phyloP scores from a whole-genome alignment of 35 echinoderm and acorn worm genomes.

The Ophioderma brevispina region DNA sequence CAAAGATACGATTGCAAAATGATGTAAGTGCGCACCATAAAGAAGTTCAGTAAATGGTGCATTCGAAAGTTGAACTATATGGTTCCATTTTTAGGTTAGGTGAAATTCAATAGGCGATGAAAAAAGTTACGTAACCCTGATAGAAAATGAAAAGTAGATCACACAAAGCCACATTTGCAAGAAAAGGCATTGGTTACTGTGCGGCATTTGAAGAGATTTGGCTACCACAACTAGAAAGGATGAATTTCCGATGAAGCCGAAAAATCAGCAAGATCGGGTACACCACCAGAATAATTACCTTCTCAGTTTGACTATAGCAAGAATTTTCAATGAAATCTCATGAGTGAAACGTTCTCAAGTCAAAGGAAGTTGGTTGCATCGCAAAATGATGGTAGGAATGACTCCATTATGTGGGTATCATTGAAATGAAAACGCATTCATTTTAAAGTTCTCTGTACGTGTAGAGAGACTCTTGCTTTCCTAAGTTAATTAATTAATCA shows the following conservation, averaged over 20 bases:
- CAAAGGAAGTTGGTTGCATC: too few species aligned
- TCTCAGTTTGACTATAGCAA: conserved; percentile 16
- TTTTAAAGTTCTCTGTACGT: too few species aligned
- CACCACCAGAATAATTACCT: conserved; percentile 3
- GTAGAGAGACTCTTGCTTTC: too few species aligned
- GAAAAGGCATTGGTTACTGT: conserved; percentile 83
- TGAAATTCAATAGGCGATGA: conserved; percentile 49
- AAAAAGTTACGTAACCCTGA: conserved; percentile 77
- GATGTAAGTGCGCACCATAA: too few species aligned
- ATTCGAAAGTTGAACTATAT: too few species aligned
- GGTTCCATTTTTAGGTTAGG: not conserved
- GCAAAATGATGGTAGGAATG: too few species aligned
- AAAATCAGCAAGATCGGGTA: conserved; percentile 47
- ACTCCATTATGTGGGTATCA: too few species aligned
- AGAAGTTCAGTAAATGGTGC: too few species aligned
- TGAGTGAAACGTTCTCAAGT: not conserved
- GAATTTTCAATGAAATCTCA: not conserved
- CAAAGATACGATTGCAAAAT: too few species aligned
- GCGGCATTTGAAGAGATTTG: conserved; percentile 65
- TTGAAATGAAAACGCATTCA: too few species aligned
- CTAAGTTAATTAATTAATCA: too few species aligned
- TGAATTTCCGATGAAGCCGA: conserved; percentile 69
- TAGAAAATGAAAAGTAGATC: conserved; percentile 76
- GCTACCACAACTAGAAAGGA: conserved; percentile 86
- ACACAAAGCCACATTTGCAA: conserved; percentile 76